phyloP scores from a whole-genome alignment of 2,113 vertebrate genomes.

The Spheniscus mendiculus region DNA sequence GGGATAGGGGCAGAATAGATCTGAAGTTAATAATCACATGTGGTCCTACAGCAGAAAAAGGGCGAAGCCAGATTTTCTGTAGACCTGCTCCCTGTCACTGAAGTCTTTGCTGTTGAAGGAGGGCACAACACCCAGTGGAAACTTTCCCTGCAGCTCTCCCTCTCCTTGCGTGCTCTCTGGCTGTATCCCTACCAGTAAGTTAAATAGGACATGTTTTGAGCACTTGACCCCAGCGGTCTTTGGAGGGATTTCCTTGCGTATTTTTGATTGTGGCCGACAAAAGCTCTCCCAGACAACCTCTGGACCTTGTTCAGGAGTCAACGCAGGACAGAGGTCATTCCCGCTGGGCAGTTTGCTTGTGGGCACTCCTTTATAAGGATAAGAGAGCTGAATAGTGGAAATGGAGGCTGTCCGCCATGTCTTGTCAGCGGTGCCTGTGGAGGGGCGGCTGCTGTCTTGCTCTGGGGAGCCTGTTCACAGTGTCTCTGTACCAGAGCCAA shows the following conservation, averaged over 20 bases:
- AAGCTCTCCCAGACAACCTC: background rate
- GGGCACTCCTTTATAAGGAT: background rate
- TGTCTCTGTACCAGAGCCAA: background rate
- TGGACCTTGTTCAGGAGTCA: background rate
- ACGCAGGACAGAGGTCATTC: background rate
- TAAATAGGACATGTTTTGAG: background rate
- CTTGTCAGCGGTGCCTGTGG: background rate
- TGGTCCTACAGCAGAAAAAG: background rate
- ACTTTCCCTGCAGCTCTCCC: background rate
- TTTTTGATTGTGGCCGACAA: fast-evolving
- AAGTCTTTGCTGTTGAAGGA: background rate
- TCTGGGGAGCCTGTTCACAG: fast-evolving
- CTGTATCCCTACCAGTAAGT: background rate
- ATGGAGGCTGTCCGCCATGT: background rate
- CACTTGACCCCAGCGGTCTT: background rate
- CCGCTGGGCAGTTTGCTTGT: background rate
- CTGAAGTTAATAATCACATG: background rate
- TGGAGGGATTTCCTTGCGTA: background rate
- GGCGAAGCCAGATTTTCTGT: background rate
- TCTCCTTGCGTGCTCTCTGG: background rate
- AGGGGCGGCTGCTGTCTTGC: background rate
- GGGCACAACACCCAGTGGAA: background rate
- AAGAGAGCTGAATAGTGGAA: background rate
- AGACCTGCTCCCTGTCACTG: background rate
- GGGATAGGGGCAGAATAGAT: background rate